Conservation (phyloP, 2,888 invertebrate genomes). For the Epirrhoe tristata region DNA sequence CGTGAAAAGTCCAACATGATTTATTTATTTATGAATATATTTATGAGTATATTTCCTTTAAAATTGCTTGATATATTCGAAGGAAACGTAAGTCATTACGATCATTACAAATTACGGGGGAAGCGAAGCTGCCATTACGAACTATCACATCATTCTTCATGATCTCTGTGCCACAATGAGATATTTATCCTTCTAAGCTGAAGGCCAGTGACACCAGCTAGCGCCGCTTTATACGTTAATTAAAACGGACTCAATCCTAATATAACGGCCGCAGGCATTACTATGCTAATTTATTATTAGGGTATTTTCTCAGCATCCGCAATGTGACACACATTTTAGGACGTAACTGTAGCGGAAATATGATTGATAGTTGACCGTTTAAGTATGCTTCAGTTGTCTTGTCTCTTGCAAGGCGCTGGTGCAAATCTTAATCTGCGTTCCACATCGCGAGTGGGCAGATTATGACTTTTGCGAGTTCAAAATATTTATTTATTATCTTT, state of each 20-base stretch:
- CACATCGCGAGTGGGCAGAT: constrained; percentile 54
- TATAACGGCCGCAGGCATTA: constrained; percentile 80
- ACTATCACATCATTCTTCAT: constrained; percentile 39
- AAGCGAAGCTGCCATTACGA: constrained; percentile 31
- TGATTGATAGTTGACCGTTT: constrained; percentile 82
- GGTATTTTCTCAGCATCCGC: constrained; percentile 82
- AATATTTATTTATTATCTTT: constrained; percentile 43
- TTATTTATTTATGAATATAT: too few species aligned
- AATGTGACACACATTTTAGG: constrained; percentile 82
- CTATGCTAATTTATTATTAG: constrained; percentile 84
- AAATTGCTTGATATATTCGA: constrained; percentile 22
- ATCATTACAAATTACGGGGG: constrained; percentile 26
- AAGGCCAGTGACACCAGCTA: constrained; percentile 76
- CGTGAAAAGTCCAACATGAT: too few species aligned
- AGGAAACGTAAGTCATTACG: constrained; percentile 26
- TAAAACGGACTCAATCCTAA: constrained; percentile 78
- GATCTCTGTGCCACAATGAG: constrained; percentile 44
- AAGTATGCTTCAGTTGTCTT: constrained; percentile 66
- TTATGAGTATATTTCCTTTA: constrained; percentile 6
- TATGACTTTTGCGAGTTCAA: constrained; percentile 46
- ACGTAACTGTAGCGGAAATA: constrained; percentile 82
- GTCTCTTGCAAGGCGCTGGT: constrained; percentile 50
- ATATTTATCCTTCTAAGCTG: constrained; percentile 52
- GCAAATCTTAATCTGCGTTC: constrained; percentile 60
- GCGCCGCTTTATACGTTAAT: constrained; percentile 77